Evolutionary conservation across 2,888 invertebrate species (phyloP), one percentile per base, ranked within the genome.

Genomic region (Hemithea aestivaria): DNA sequence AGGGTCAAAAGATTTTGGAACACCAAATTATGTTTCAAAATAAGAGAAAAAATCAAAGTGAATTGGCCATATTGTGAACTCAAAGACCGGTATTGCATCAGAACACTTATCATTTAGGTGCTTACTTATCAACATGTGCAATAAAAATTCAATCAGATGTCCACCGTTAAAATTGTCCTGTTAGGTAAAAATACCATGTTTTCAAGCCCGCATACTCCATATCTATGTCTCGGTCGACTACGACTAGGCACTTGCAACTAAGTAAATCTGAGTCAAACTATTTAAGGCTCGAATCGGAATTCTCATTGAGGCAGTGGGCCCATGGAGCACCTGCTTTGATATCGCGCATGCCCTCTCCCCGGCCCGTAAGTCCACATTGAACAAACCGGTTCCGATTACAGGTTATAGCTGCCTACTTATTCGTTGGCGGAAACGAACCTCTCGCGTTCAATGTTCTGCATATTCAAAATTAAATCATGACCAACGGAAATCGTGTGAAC

Each of bases 371-470:
- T 79, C 80, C 78, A 80, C 83, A 75, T 81, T 75, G 77, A 73
- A 66, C 54, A 76, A 85, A 87, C 85, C 85, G 85, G 85, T 87
- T 87, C 66, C 70, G 75, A 81, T 83, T 85, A 82, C 87, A 72
- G 85, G 87, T 85, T 85, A 80, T 84, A 74, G 70, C 79, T 74
- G 68, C 79, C 75, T 74, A 79, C 80, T 77, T 80, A 78, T 80
- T 71, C 75, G 75, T 83, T 81, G 81, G 82, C 85, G 85, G 83
- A 84, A 85, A 84, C 79, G 71, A 75, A 79, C 73, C 71, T 76
- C 70, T 76, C 67, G 65, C 66, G 65, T 72, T 62, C 58, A 59
- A 66, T 60, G 65, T 66, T 66, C 63, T 73, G 73, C 73, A 78
- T 76, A 72, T 66, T 66, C 58, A 50, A 50, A 48, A 53, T 53